A percentile compares a stretch with the other conserved stretches of the same genome.
Conservation (phyloP, 2,113 vertebrate genomes). For the Micromys minutus region DNA sequence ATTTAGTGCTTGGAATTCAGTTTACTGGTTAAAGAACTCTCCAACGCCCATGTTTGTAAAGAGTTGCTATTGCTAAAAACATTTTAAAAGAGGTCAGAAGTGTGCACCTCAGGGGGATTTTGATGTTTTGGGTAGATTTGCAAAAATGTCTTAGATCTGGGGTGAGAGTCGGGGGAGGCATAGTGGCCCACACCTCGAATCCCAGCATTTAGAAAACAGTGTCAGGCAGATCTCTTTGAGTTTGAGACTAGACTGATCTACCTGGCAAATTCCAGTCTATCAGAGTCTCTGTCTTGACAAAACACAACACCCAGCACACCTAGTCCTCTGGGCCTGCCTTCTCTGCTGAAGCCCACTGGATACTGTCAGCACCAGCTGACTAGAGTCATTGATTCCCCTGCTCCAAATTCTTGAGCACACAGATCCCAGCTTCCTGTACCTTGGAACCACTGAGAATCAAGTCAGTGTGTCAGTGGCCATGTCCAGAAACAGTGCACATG, state of each 20-base stretch:
- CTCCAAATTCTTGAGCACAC: not conserved
- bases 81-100: not conserved
- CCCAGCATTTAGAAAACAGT: not conserved
- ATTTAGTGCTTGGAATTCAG: conserved; percentile 19
- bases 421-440: conserved; percentile 71
- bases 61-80: not conserved
- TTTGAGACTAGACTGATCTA: not conserved
- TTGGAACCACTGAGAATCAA: conserved; percentile 85
- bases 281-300: not conserved
- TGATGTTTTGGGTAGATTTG: not conserved
- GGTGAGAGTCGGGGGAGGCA: not conserved
- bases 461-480: conserved; percentile 97
- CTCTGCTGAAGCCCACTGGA: too few relatives aligned
- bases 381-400: not conserved
- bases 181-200: not conserved
- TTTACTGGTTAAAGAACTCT: not conserved
- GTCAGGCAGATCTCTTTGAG: not conserved
- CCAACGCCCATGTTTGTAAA: not conserved
- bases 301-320: not conserved
- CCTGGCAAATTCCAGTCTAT: not conserved
- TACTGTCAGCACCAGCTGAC: not conserved
- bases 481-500: conserved; percentile 99
- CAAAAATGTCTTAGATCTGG: not conserved
- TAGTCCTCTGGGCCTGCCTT: not conserved
- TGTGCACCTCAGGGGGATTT: not conserved